These are phyloP conservation scores for Andrena flavipes DNA, from an alignment of 2,888 invertebrate genomes.

Conservation along the genomic window DNA sequence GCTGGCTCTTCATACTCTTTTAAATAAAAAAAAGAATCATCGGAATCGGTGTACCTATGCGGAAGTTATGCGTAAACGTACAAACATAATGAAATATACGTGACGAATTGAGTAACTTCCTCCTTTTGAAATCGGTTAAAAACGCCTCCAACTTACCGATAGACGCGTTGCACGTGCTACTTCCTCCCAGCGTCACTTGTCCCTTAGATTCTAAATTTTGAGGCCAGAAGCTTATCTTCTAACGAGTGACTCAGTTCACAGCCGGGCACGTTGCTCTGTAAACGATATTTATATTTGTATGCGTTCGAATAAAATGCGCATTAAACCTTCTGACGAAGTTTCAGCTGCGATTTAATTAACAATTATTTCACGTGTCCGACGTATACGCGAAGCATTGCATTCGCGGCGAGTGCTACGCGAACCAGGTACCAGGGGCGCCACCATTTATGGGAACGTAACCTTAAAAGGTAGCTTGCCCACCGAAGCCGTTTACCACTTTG, in stretches of 20 bases:
- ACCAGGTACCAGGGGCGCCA: conserved; percentile 43
- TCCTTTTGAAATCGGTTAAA: too few relatives aligned
- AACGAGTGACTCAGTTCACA: conserved; percentile 12
- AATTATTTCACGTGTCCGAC: not conserved
- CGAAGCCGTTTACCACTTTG: conserved; percentile 63
- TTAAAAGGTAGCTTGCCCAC: conserved; percentile 78
- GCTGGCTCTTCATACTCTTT: too few relatives aligned
- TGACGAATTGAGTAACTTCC: too few relatives aligned
- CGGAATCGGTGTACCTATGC: too few relatives aligned
- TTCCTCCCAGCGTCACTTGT: not conserved
- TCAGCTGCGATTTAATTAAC: not conserved
- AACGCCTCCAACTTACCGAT: not conserved
- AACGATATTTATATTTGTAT: not conserved
- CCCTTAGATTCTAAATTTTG: not conserved
- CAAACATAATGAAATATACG: too few relatives aligned
- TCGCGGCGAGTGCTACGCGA: conserved; percentile 8
- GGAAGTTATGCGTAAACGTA: too few relatives aligned
- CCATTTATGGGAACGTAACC: conserved; percentile 75
- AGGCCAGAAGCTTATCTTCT: conserved; percentile 4
- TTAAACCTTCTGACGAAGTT: not conserved
- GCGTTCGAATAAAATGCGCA: not conserved
- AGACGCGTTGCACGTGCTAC: too few relatives aligned
- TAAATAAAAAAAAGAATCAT: too few relatives aligned
- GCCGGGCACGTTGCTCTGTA: not conserved
- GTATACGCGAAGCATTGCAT: not conserved